Conservation (phyloP, 2,888 invertebrate genomes). For the Caenorhabditis macrosperma region DNA sequence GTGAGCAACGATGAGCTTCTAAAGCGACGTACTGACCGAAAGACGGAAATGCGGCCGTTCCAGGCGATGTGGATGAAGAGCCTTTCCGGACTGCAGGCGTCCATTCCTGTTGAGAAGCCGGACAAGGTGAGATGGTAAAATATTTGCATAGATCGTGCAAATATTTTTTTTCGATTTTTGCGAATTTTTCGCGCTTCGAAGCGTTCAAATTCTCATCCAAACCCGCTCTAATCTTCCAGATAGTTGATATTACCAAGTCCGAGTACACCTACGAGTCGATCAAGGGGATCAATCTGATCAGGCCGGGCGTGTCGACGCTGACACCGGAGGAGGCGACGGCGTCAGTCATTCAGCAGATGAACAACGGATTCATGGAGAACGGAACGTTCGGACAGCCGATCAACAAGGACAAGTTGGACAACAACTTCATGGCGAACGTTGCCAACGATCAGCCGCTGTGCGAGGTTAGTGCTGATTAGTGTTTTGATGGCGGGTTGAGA, state of each 20-base stretch:
- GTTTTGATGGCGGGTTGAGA: no score
- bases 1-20: constrained; percentile 36
- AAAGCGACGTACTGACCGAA: constrained; percentile 17
- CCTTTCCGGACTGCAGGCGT: constrained; percentile 72
- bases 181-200: no score
- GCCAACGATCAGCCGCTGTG: constrained; percentile 64
- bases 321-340: constrained; percentile 34
- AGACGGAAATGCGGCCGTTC: constrained; percentile 47
- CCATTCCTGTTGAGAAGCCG: constrained; percentile 68
- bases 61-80: constrained; percentile 79
- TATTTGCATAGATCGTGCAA: no score
- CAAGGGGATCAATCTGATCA: constrained; percentile 20
- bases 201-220: no score
- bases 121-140: constrained; percentile 63
- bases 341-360: constrained; percentile 38
- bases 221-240: constrained; percentile 31
- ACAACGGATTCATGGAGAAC: constrained; percentile 44
- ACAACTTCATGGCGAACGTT: constrained; percentile 35
- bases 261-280: constrained; percentile 32
- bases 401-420: constrained; percentile 57
- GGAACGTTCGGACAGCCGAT: constrained; percentile 65
- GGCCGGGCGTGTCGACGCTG: constrained; percentile 16
- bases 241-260: not conserved
- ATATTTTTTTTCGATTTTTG: no score
- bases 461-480: constrained; percentile 61